These are phyloP conservation scores for Theocolax elegans DNA, from an alignment of 1,140 invertebrate species.

Conservation along the genomic window DNA sequence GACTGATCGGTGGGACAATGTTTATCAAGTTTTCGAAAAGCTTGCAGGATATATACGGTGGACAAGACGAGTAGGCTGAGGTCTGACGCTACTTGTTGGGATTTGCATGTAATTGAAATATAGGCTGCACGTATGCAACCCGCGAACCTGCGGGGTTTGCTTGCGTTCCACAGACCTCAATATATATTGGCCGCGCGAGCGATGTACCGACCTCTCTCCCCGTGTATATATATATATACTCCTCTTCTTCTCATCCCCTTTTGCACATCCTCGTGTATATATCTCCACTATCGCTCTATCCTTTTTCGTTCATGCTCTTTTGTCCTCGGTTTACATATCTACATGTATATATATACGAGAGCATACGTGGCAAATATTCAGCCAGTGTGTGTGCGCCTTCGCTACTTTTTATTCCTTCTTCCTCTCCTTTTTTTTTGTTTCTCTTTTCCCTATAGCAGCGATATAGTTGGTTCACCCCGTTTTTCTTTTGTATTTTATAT, in stretches of 20 bases:
- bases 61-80: conserved; percentile 5
- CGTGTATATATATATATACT: neutral
- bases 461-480: no score
- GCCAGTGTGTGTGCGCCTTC: no score
- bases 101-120: conserved; percentile 56
- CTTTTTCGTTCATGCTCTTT: neutral
- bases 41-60: no score
- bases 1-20: no score
- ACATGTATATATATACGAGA: neutral
- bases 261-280: no score
- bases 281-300: neutral
- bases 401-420: no score
- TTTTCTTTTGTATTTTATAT: no score
- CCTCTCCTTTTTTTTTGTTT: no score
- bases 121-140: conserved; percentile 38
- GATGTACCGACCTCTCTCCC: neutral
- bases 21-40: no score
- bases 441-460: no score
- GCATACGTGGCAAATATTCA: no score
- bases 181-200: conserved; percentile 39
- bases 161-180: conserved; percentile 39
- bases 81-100: conserved; percentile 45
- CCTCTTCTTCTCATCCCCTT: neutral
- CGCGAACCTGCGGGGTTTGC: conserved; percentile 33
- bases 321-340: neutral